Percentiles rank a stretch among this genome's conserved stretches.
phyloP scores from a whole-genome alignment of 2,113 vertebrate genomes.

The Heterochromis multidens region DNA sequence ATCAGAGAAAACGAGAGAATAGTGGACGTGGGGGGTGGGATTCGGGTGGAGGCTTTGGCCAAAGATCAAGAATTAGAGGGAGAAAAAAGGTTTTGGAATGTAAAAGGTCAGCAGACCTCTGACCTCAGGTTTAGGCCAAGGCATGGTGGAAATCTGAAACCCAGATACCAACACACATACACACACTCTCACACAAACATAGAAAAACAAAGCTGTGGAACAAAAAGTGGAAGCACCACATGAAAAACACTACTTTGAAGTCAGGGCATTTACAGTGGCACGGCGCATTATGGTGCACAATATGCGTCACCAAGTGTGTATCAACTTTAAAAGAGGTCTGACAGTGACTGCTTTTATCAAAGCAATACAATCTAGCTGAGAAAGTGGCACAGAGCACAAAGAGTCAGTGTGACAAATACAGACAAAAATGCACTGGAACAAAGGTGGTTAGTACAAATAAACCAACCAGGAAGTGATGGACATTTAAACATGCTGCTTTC shows the following conservation, averaged over 20 bases:
- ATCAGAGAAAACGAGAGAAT: background rate
- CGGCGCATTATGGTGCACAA: background rate
- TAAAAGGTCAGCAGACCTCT: constrained; percentile 64
- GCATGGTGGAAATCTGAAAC: constrained; percentile 40
- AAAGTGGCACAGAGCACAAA: background rate
- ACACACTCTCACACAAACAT: background rate
- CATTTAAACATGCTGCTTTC: background rate
- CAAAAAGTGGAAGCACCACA: background rate
- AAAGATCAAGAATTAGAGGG: background rate
- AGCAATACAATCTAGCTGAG: background rate
- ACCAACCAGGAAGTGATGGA: background rate
- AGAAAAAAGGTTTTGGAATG: constrained; percentile 54
- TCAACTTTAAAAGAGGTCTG: background rate
- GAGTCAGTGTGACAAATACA: background rate
- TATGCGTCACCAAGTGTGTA: background rate
- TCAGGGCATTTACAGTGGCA: background rate
- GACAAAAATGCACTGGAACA: background rate
- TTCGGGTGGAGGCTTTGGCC: background rate
- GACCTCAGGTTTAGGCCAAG: constrained; percentile 47
- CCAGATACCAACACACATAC: background rate
- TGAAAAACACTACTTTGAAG: constrained; percentile 26
- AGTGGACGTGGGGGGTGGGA: background rate
- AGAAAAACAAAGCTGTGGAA: background rate
- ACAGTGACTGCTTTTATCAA: background rate
- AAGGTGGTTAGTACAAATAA: background rate